Conservation (phyloP, 2,797 vertebrate species). For the Phataginus tricuspis region DNA sequence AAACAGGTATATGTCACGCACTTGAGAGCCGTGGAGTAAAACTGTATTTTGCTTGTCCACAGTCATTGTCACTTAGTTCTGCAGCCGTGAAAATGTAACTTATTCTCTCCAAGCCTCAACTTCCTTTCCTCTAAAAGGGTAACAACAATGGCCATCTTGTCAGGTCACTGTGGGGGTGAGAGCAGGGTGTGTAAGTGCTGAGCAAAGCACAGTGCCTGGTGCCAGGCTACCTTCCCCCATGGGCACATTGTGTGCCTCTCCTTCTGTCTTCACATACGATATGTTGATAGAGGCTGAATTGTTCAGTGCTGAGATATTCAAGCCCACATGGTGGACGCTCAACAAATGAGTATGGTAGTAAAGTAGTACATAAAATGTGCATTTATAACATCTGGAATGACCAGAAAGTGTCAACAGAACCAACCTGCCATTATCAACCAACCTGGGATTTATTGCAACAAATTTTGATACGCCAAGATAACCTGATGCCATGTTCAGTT, state of each 20-base stretch:
- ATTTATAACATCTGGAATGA: neutral
- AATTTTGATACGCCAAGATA: slow-evolving; percentile 71
- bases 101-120: neutral
- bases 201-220: neutral
- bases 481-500: slow-evolving; percentile 60
- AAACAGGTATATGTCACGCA: neutral
- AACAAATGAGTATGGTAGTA: neutral
- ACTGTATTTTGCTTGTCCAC: neutral
- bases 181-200: neutral
- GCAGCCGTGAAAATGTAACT: neutral
- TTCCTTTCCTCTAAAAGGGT: slow-evolving; percentile 34
- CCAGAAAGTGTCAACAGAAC: neutral
- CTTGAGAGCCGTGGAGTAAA: neutral
- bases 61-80: neutral
- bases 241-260: neutral
- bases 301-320: neutral
- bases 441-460: slow-evolving; percentile 61
- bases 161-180: neutral
- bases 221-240: neutral
- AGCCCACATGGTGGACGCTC: neutral
- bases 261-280: neutral
- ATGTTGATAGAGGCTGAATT: neutral
- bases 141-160: neutral
- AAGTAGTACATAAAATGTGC: neutral
- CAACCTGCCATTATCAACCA: neutral